Evolutionary conservation across 2,113 vertebrate genomes (phyloP), one percentile per base, ranked within the genome.

Genomic region (Chaetorhynchus papuensis): DNA sequence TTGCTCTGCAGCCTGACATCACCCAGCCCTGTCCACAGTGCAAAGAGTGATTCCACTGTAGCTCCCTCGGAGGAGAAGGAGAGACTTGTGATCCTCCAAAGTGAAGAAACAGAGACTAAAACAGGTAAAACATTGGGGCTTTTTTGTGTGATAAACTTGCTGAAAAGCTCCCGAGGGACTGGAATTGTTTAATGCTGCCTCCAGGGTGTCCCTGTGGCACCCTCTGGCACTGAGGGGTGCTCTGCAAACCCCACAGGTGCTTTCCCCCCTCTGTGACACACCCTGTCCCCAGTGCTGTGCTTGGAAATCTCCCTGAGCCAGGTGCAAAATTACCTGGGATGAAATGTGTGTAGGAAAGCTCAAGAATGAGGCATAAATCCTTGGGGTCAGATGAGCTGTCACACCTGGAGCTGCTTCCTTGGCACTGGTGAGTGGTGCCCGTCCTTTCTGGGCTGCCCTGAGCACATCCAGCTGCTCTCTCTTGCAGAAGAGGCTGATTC

Each of bases 11-110:
- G 99, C 94, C 97, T 99, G 76, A 98, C 98, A 63, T 98, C 99
- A 4, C 94, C 98, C 85, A 99, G 99, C 93, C 99, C 99, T 9
- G 89, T 98, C 31, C 98, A 99, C 60, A 98, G 98, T 50, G 97
- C 97, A 8, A 98, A 98, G 97, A 98, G 98, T 0, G 98, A 98
- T 75, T 97, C 97, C 61, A 94, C 96, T 26, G 95, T 96, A 83
- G 97, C 97, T 87, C 97, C 97, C 31, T 97, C 98, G 1, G 98
- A 99, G 88, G 98, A 98, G 68, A 98, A 98, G 95, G 98, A 94
- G 24, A 98, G 96, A 64, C 97, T 98, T 63, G 97, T 98, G 35
- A 96, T 98, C 77, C 80, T 83, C 72, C 98, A 97, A 3, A 89
- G 96, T 9, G 98, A 98, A 91, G 97, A 98, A 84, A 63, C 89